Evolutionary conservation across 2,113 vertebrate species (phyloP).

Genomic region (Porphyrio hochstetteri): DNA sequence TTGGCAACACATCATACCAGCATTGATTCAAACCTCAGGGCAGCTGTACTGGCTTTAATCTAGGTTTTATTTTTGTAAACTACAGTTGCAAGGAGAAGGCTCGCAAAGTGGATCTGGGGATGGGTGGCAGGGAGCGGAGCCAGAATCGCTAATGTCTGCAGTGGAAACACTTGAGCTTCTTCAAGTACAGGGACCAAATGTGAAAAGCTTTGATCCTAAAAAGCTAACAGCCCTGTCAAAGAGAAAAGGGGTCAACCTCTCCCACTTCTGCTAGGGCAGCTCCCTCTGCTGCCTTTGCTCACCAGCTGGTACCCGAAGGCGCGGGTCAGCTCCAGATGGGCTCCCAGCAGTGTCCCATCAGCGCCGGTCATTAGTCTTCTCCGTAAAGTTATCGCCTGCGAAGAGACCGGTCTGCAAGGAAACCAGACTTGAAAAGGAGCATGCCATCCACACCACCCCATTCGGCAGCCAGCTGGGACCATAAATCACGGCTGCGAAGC

Average conservation of each 20-base stretch:
- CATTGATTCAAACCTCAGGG: conserved; percentile 50
- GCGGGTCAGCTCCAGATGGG: neutral
- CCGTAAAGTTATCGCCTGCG: conserved; percentile 22
- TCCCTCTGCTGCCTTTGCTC: conserved; percentile 20
- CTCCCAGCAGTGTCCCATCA: neutral
- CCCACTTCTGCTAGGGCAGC: neutral
- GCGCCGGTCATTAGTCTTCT: neutral
- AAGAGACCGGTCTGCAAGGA: neutral
- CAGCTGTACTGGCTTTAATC: conserved; percentile 61
- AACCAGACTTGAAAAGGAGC: neutral
- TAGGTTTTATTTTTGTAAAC: conserved; percentile 12
- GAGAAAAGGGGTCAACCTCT: neutral
- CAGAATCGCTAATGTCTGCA: conserved; percentile 3
- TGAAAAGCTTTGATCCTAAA: conserved; percentile 58
- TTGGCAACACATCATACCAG: conserved; percentile 68
- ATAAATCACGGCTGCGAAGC: neutral
- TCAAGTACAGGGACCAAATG: conserved; percentile 44
- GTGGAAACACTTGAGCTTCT: conserved; percentile 5
- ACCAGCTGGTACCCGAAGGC: neutral
- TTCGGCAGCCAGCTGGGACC: neutral
- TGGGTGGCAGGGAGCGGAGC: conserved; percentile 42
- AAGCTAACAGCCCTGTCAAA: neutral
- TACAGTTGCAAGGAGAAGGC: conserved; percentile 5
- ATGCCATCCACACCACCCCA: neutral
- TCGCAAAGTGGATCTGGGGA: neutral